Conservation (phyloP, 2,797 vertebrate genomes). For the Iguana delicatissima region DNA sequence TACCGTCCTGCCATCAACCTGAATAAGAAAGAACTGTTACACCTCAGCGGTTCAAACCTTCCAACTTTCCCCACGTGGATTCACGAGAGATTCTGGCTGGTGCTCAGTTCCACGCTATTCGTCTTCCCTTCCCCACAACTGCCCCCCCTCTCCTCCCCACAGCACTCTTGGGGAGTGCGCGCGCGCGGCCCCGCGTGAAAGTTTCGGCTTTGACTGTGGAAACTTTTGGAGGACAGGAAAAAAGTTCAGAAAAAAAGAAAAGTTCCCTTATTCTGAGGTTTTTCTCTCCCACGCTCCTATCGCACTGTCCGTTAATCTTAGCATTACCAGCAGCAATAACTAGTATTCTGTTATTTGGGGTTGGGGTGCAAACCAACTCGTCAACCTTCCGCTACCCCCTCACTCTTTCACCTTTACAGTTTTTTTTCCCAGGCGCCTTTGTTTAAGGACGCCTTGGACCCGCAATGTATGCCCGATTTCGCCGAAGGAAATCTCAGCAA, state of each 20-base stretch:
- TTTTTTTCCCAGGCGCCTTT: slow-evolving; percentile 30
- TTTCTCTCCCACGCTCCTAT: too few relatives aligned
- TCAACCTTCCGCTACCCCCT: neutral
- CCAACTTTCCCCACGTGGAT: slow-evolving; percentile 14
- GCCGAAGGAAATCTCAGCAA: slow-evolving; percentile 34
- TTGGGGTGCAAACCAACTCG: slow-evolving; percentile 2
- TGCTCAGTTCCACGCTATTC: neutral
- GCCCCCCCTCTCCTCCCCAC: neutral
- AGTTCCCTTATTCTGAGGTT: neutral
- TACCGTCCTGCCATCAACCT: slow-evolving; percentile 16
- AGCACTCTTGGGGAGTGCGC: too few relatives aligned
- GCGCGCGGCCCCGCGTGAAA: neutral
- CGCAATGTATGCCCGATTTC: slow-evolving; percentile 29
- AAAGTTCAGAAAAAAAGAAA: slow-evolving; percentile 17
- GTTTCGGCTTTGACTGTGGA: neutral
- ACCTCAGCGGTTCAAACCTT: slow-evolving; percentile 34
- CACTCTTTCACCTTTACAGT: slow-evolving; percentile 32
- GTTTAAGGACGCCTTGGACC: neutral
- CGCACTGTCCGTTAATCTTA: too few relatives aligned
- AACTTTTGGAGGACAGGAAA: slow-evolving; percentile 46
- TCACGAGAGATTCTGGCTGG: neutral
- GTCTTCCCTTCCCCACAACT: neutral
- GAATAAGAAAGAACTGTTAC: slow-evolving; percentile 26
- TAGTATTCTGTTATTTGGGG: neutral
- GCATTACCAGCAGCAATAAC: neutral